Evolutionary conservation across 1,140 invertebrate genomes (phyloP).

Genomic region (Goniozus legneri): DNA sequence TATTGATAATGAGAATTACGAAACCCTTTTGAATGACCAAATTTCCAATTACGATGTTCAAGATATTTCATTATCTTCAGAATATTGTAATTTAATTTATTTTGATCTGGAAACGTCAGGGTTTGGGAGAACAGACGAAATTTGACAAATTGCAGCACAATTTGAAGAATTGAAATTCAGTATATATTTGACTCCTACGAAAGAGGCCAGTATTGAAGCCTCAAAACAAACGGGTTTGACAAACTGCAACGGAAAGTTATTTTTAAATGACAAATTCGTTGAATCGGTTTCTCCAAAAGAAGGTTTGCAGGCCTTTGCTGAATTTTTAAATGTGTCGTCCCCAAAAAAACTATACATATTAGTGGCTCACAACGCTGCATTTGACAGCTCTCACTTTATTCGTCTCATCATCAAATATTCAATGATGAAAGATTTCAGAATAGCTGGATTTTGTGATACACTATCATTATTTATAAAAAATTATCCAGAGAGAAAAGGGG

Average conservation of each 20-base stretch:
- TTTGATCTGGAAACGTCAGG: no score
- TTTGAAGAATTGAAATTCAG: constrained; percentile 3
- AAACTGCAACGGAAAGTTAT: background rate
- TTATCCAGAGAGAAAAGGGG: background rate
- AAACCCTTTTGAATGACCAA: no score
- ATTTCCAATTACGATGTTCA: no score
- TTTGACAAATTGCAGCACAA: constrained; percentile 20
- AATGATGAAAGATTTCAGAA: background rate
- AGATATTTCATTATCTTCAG: no score
- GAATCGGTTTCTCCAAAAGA: background rate
- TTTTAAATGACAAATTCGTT: background rate
- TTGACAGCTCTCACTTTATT: background rate
- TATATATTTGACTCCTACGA: constrained; percentile 13
- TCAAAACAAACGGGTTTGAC: background rate
- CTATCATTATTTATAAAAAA: background rate
- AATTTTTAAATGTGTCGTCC: background rate
- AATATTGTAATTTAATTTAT: no score
- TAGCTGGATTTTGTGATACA: background rate
- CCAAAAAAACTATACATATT: background rate
- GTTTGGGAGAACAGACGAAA: constrained; percentile 14
- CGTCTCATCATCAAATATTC: background rate
- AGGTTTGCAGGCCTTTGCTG: background rate
- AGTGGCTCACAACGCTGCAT: background rate
- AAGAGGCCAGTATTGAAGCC: constrained; percentile 2
- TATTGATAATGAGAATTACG: no score